Conservation (phyloP, 2,797 vertebrate genomes). For the Lithobates sylvaticus region DNA sequence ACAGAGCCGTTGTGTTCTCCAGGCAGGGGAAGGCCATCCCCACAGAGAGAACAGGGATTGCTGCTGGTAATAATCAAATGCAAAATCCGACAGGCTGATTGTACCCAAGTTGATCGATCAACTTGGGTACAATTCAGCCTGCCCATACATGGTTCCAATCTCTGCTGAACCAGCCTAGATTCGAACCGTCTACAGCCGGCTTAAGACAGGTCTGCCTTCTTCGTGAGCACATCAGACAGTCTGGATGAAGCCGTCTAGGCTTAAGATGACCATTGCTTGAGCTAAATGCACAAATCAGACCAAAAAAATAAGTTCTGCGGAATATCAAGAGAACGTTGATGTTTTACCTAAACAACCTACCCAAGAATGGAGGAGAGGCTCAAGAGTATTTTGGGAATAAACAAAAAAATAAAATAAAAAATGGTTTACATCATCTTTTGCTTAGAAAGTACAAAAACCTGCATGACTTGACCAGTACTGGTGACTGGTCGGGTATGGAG, state of each 20-base stretch:
- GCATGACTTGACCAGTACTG: constrained; percentile 82
- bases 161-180: too few species aligned
- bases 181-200: too few species aligned
- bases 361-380: not conserved
- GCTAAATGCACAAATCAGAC: not conserved
- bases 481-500: constrained; percentile 81
- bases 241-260: not conserved
- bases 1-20: too few species aligned
- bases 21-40: too few species aligned
- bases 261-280: too few species aligned
- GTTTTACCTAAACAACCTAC: not conserved
- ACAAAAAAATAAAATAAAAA: constrained; percentile 80
- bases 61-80: too few species aligned
- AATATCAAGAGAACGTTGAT: not conserved
- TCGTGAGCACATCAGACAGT: not conserved
- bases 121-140: too few species aligned
- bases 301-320: not conserved
- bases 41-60: too few species aligned
- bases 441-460: constrained; percentile 83
- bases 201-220: not conserved
- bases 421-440: constrained; percentile 78
- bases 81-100: too few species aligned
- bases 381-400: constrained; percentile 67
- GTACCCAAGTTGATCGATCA: too few species aligned
- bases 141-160: too few species aligned